phyloP scores from a whole-genome alignment of 2,888 invertebrate genomes.

The Eudemis profundana region DNA sequence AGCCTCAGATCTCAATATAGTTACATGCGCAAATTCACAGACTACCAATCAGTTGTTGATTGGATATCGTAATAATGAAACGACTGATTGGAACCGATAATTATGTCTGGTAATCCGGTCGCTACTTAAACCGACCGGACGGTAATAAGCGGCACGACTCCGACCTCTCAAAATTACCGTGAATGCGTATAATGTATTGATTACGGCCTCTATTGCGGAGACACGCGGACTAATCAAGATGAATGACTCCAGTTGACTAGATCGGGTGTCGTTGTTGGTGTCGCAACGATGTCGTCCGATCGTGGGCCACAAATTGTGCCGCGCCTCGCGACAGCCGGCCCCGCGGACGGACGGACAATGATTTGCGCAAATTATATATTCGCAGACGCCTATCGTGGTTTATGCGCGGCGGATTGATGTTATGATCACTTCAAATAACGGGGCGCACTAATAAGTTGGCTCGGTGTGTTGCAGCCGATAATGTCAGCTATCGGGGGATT shows the following conservation, averaged over 20 bases:
- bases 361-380: slow-evolving; percentile 70
- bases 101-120: slow-evolving; percentile 18
- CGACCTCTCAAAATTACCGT: slow-evolving; percentile 18
- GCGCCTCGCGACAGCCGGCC: slow-evolving; percentile 31
- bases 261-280: background rate
- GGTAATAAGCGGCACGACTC: slow-evolving; percentile 23
- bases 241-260: slow-evolving; percentile 4
- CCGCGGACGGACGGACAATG: slow-evolving; percentile 56
- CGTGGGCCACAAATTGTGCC: slow-evolving; percentile 38
- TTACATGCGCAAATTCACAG: slow-evolving; percentile 12
- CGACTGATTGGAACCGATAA: slow-evolving; percentile 22
- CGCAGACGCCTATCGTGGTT: slow-evolving; percentile 42
- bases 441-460: slow-evolving; percentile 28
- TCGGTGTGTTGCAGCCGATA: slow-evolving; percentile 19
- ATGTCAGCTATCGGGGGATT: slow-evolving; percentile 19
- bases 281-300: slow-evolving; percentile 12
- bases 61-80: slow-evolving; percentile 17
- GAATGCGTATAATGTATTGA: background rate
- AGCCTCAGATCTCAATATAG: background rate
- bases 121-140: slow-evolving; percentile 18
- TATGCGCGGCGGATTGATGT: slow-evolving; percentile 31
- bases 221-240: slow-evolving; percentile 21
- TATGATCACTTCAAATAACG: slow-evolving; percentile 35
- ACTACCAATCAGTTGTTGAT: slow-evolving; percentile 20
- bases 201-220: slow-evolving; percentile 5